These are phyloP conservation scores for Ceyx melanurus DNA, from an alignment of 2,113 vertebrate species.

Conservation along the genomic window DNA sequence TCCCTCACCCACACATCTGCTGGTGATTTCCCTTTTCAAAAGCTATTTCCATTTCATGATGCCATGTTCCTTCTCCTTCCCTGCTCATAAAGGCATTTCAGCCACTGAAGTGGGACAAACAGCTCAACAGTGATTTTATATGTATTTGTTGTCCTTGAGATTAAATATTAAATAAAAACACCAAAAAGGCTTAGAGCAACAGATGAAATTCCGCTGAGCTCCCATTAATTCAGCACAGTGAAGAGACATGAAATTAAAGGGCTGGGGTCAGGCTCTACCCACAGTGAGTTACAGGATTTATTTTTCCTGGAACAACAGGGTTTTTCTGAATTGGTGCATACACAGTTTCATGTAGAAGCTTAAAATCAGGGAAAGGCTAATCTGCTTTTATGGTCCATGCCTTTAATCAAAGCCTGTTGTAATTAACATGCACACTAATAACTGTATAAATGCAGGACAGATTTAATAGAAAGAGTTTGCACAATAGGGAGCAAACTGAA, in stretches of 20 bases:
- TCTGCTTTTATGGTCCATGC: neutral
- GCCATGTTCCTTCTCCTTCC: neutral
- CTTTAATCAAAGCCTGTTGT: neutral
- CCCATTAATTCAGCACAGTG: constrained; percentile 11
- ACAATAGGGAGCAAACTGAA: neutral
- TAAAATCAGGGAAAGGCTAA: neutral
- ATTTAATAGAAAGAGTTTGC: neutral
- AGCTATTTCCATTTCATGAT: neutral
- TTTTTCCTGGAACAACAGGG: neutral
- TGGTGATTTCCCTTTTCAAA: neutral
- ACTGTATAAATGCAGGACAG: neutral
- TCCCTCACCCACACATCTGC: accelerated
- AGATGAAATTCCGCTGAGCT: constrained; percentile 54
- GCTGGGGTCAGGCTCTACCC: neutral
- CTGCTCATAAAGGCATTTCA: accelerated
- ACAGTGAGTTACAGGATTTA: neutral
- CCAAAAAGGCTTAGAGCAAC: constrained; percentile 51
- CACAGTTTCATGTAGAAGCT: neutral
- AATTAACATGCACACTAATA: neutral
- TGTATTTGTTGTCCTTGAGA: constrained; percentile 49
- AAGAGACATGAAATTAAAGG: constrained; percentile 46
- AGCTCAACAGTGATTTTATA: neutral
- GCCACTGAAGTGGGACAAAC: neutral
- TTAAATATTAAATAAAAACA: constrained; percentile 62
- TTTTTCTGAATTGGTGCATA: neutral